A percentile compares a stretch with the other conserved stretches of the same genome.
These are phyloP conservation scores for Calameuta idolon DNA, from an alignment of 2,888 invertebrate species.

Conservation along the genomic window DNA sequence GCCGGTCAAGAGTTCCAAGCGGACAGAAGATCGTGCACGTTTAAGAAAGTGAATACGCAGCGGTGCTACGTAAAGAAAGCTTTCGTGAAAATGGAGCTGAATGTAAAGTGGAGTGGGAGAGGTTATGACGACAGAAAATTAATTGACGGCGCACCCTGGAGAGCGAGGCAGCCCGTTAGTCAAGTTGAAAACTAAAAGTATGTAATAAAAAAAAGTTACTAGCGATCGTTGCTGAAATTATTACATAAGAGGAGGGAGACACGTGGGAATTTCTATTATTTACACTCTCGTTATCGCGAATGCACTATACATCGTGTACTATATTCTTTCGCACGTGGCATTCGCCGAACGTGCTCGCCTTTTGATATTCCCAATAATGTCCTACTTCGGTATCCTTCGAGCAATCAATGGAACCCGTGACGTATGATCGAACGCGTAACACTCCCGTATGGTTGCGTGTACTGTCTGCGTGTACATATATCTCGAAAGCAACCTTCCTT, in stretches of 20 bases:
- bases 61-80: background rate
- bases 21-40: background rate
- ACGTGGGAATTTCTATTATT: no score
- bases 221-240: no score
- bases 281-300: background rate
- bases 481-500: conserved; percentile 1
- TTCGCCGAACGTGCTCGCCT: background rate
- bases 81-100: background rate
- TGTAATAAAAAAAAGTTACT: no score
- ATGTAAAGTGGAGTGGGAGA: background rate
- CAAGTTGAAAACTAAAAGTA: no score
- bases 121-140: background rate
- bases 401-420: background rate
- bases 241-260: no score
- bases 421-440: background rate
- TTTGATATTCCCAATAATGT: background rate
- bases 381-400: background rate
- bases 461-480: background rate
- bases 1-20: background rate
- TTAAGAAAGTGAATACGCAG: background rate
- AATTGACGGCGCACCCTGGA: background rate
- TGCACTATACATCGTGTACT: background rate
- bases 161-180: no score
- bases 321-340: background rate
- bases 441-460: background rate